phyloP scores from a whole-genome alignment of 2,797 vertebrate genomes.

The Centroberyx gerrardi region DNA sequence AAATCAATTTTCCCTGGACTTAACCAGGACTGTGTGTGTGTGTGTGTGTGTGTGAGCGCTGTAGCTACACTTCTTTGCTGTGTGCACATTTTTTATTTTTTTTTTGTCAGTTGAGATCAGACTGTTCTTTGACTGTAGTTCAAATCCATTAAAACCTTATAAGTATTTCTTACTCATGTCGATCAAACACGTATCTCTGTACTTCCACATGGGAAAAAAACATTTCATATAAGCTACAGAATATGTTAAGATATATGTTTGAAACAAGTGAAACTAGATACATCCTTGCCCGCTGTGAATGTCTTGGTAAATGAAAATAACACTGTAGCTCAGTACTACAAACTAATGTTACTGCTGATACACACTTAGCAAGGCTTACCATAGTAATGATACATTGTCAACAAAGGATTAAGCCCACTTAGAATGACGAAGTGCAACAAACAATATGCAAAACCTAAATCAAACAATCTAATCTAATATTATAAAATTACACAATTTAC shows the following conservation, averaged over 20 bases:
- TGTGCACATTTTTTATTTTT: not conserved
- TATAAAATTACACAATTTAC: too few relatives aligned
- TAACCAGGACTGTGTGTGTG: conserved; percentile 13
- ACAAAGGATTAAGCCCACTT: not conserved
- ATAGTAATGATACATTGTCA: not conserved
- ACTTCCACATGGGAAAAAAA: too few relatives aligned
- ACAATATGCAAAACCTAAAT: not conserved
- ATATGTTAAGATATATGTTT: too few relatives aligned
- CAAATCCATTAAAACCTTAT: not conserved
- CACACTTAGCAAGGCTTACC: not conserved
- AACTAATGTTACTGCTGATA: too few relatives aligned
- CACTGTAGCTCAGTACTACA: too few relatives aligned
- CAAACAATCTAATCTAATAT: not conserved
- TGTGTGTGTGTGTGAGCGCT: conserved; percentile 6
- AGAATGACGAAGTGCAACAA: not conserved
- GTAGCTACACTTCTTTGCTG: not conserved
- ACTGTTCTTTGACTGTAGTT: conserved; percentile 7
- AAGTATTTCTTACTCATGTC: not conserved
- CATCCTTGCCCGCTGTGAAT: too few relatives aligned
- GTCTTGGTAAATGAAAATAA: too few relatives aligned
- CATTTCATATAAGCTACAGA: too few relatives aligned
- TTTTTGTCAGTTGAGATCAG: too few relatives aligned
- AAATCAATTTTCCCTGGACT: conserved; percentile 39
- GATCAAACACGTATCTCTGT: too few relatives aligned
- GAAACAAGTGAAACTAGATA: too few relatives aligned